Evolutionary conservation across 1,140 invertebrate species (phyloP), one percentile per base, ranked within the genome.

Genomic region (Calephelis nemesis): DNA sequence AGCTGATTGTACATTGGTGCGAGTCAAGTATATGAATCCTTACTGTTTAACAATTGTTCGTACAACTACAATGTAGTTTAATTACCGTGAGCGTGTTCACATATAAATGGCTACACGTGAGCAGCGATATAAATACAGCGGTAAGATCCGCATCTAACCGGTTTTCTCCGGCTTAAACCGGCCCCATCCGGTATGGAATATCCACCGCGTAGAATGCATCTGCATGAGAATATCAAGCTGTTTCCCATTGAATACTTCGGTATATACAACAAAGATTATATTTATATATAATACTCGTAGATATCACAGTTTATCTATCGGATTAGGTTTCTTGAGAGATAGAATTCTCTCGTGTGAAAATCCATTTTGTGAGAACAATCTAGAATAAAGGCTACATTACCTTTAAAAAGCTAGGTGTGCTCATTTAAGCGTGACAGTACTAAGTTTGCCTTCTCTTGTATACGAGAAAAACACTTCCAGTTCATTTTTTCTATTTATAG

Each of bases 141-240:
- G 66, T 40, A 62, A 40, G 68, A 63, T 62, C 48, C 60, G 60
- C 65, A 64, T 11, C 75, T 67, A 73, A 69, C 60, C 68, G 65
- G 67, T 69, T 69, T 67, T 65, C 67, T 71, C 70, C 68, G 68
- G 62, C 50, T 60, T 60, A 73, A 72, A 73, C 73, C 68, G 70
- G 68, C 49, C 52, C 67, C 69, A 73, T 73, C 73, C 69, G 73
- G 75, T 73, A 72, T 71, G 48, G 68, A 54, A 70, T 70, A 73
- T 67, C 62, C 65, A 74, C 66, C 65, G 67, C 62, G 39, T 63
- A 68, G 65, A 69, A 70, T 77, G 73, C 73, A 73, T 73, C 71
- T 73, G 75, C 75, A 76, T 76, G 72, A 63, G 63, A 72, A 71
- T 73, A 71, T 69, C 67, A 62, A 62, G 73, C 65, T 72, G 60